phyloP scores from a whole-genome alignment of 2,113 vertebrate genomes.

The Oophaga pumilio region DNA sequence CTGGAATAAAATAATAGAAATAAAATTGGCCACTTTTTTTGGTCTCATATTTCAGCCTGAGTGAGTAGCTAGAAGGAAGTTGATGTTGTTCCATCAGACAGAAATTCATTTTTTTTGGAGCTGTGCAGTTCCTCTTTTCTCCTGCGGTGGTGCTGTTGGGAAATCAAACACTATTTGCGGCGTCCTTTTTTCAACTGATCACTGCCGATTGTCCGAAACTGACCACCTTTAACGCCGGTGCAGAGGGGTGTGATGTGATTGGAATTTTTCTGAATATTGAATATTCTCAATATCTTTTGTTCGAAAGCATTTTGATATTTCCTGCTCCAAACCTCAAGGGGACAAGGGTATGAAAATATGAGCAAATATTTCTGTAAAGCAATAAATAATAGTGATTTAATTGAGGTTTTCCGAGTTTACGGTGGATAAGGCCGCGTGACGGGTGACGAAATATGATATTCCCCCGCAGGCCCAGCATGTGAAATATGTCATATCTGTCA shows the following conservation, averaged over 20 bases:
- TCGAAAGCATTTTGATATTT: not conserved
- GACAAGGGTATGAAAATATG: not conserved
- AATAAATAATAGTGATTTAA: slow-evolving; percentile 43
- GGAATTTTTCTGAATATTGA: not conserved
- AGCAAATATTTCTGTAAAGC: slow-evolving; percentile 25
- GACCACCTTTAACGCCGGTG: not conserved
- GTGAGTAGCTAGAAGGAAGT: too few species aligned
- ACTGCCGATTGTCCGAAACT: not conserved
- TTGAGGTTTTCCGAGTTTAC: slow-evolving; percentile 48
- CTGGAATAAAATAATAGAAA: too few species aligned
- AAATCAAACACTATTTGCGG: not conserved
- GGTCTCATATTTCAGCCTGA: too few species aligned
- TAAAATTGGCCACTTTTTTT: too few species aligned
- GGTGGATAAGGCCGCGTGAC: slow-evolving; percentile 42
- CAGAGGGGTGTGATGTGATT: not conserved
- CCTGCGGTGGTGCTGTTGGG: not conserved
- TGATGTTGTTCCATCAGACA: not conserved
- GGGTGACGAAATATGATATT: slow-evolving; percentile 43
- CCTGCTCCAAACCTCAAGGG: not conserved
- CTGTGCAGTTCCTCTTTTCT: not conserved
- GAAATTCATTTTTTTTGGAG: not conserved
- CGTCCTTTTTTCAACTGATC: not conserved
- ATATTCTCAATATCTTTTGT: not conserved
- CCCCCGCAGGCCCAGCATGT: slow-evolving; percentile 42
- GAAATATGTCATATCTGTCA: slow-evolving; percentile 56